Evolutionary conservation across 2,888 invertebrate genomes (phyloP).

Genomic region (Abrostola tripartita): DNA sequence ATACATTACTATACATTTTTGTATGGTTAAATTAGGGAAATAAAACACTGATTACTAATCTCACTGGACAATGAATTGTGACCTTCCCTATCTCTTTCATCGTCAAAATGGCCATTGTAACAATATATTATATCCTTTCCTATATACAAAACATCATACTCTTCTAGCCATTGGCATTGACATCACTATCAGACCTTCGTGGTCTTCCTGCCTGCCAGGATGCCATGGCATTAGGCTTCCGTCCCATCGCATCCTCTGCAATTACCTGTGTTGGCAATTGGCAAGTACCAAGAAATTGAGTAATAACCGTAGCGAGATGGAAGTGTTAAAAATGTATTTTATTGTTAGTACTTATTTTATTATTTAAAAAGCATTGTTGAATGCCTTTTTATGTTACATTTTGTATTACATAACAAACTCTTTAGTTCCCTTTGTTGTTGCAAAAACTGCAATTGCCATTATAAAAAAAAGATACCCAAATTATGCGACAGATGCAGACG

Average conservation of each 20-base stretch:
- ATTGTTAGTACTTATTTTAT: conserved; percentile 1
- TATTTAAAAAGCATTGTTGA: conserved; percentile 1
- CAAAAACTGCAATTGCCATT: no score
- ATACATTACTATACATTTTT: no score
- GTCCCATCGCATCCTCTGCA: conserved; percentile 51
- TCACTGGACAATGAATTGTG: conserved; percentile 14
- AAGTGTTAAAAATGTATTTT: conserved; percentile 14
- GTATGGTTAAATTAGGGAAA: neutral
- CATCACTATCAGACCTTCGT: conserved; percentile 33
- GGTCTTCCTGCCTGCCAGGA: conserved; percentile 48
- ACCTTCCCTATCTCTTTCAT: conserved; percentile 14
- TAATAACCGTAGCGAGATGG: conserved; percentile 20
- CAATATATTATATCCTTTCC: conserved; percentile 23
- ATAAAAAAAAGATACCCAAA: no score
- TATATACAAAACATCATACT: conserved; percentile 13
- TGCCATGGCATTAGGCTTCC: conserved; percentile 41
- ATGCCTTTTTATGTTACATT: no score
- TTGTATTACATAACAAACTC: no score
- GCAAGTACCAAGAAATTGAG: conserved; percentile 26
- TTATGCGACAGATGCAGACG: no score
- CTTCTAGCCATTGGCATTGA: conserved; percentile 40
- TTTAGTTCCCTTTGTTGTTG: no score
- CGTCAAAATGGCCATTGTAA: conserved; percentile 15
- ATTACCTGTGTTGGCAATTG: conserved; percentile 44
- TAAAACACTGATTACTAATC: neutral